A percentile compares a stretch with the other conserved stretches of the same genome.
Conservation (phyloP, 1,140 invertebrate genomes). For the Uloborus diversus region DNA sequence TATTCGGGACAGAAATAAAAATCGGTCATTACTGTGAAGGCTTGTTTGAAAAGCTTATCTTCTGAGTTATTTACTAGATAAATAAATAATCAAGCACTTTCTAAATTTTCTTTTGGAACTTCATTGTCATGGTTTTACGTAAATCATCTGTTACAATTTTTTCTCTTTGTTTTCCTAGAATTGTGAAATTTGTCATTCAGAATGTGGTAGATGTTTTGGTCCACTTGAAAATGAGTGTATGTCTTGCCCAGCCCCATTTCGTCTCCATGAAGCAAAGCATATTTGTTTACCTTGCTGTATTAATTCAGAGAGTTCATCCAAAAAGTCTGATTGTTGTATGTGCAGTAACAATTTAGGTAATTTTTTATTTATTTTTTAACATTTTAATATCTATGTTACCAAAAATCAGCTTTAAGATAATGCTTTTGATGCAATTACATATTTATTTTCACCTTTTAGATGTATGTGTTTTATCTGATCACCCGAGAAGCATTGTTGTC, state of each 20-base stretch:
- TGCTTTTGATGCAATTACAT: neutral
- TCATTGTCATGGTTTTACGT: neutral
- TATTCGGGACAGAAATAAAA: neutral
- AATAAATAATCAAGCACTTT: neutral
- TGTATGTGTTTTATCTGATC: constrained; percentile 28
- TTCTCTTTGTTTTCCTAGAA: neutral
- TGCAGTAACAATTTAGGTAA: constrained; percentile 33
- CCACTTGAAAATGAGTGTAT: constrained; percentile 54
- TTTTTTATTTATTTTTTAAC: neutral
- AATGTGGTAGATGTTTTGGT: constrained; percentile 57
- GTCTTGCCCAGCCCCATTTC: constrained; percentile 40
- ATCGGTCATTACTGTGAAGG: neutral
- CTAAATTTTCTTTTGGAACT: neutral
- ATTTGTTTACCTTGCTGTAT: constrained; percentile 58
- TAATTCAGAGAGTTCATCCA: neutral
- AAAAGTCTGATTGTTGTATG: constrained; percentile 27
- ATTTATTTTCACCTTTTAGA: constrained; percentile 11
- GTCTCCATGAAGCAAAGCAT: constrained; percentile 44
- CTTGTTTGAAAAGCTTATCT: neutral
- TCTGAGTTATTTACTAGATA: neutral
- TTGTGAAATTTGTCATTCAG: constrained; percentile 57
- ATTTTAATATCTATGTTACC: neutral
- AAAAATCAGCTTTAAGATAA: neutral
- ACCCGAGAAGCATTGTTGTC: constrained; percentile 20
- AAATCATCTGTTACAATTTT: neutral